Evolutionary conservation across 1,140 invertebrate genomes (phyloP).

Genomic region (Maniola jurtina): DNA sequence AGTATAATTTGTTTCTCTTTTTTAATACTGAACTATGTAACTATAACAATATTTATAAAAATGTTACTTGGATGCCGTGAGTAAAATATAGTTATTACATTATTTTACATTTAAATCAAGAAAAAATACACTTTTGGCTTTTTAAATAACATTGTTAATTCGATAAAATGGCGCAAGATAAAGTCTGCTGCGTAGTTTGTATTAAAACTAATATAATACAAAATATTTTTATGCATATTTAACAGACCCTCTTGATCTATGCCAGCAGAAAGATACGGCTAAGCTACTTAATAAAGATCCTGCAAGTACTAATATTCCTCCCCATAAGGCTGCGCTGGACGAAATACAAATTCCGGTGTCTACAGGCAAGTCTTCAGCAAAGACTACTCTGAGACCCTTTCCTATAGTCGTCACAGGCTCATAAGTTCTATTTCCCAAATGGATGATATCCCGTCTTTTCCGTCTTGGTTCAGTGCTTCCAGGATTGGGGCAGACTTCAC

Average conservation of each 20-base stretch:
- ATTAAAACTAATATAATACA: not conserved
- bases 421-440: constrained; percentile 71
- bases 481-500: constrained; percentile 85
- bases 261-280: constrained; percentile 60
- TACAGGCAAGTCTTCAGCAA: constrained; percentile 81
- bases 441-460: constrained; percentile 76
- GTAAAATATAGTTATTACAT: not conserved
- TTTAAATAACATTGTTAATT: not conserved
- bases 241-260: constrained; percentile 50
- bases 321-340: constrained; percentile 65
- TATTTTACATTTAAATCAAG: no score
- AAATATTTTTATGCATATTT: constrained; percentile 41
- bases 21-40: no score
- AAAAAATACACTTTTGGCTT: not conserved
- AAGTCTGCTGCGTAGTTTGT: not conserved
- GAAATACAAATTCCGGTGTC: constrained; percentile 69
- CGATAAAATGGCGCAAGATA: not conserved
- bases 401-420: constrained; percentile 80
- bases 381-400: constrained; percentile 83
- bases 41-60: no score
- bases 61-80: no score
- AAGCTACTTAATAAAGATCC: constrained; percentile 65
- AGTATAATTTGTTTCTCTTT: no score
- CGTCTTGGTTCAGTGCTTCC: constrained; percentile 84
- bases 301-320: constrained; percentile 60